A percentile compares a stretch with the other conserved stretches of the same genome.
phyloP scores from a whole-genome alignment of 2,113 vertebrate species.

The Eulemur rufifrons region DNA sequence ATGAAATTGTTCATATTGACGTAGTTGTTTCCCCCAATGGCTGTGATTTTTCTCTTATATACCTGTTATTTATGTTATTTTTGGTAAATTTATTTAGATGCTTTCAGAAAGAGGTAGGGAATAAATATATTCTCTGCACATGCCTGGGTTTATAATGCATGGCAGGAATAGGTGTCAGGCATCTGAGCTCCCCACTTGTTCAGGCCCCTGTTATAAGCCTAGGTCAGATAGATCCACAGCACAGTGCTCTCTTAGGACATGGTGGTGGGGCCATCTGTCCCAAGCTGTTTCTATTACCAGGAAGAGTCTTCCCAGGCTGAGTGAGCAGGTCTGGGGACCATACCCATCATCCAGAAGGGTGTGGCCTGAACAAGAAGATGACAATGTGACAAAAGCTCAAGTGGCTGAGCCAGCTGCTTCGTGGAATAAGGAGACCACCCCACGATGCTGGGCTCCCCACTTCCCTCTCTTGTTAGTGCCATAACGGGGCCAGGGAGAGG shows the following conservation, averaged over 20 bases:
- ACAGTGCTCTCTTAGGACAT: neutral
- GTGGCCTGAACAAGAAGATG: neutral
- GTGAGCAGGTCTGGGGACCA: rapidly evolving
- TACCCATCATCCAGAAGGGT: neutral
- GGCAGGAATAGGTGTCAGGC: neutral
- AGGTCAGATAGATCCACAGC: neutral
- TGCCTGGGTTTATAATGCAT: neutral
- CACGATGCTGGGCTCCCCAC: neutral
- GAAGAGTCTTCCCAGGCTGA: neutral
- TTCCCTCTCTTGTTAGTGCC: neutral
- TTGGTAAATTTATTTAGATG: neutral
- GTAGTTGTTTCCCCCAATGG: neutral
- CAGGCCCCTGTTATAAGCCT: neutral
- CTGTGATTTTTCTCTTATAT: neutral
- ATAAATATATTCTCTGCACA: neutral
- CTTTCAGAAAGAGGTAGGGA: constrained; percentile 4
- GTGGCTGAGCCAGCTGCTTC: neutral
- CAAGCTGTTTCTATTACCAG: neutral
- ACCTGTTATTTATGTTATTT: neutral
- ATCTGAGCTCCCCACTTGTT: neutral
- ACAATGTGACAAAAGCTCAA: neutral
- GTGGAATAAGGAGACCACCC: neutral
- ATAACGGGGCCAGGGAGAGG: neutral
- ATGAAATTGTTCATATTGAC: neutral
- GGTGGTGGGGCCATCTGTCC: neutral